A percentile compares a stretch with the other conserved stretches of the same genome.
These are phyloP conservation scores for Habrosyne pyritoides DNA, from an alignment of 2,888 invertebrate species.

Conservation along the genomic window DNA sequence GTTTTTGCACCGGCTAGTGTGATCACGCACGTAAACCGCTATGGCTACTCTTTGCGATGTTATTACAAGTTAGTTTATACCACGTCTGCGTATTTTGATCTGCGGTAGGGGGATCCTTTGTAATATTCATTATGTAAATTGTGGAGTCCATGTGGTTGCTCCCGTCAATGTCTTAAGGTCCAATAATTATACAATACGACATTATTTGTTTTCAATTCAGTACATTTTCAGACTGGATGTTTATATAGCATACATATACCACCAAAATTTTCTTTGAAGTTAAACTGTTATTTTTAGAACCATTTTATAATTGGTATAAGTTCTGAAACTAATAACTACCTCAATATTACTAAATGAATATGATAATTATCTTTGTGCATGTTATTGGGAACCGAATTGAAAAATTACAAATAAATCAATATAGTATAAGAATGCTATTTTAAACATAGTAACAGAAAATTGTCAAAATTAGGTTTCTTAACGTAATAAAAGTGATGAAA, in stretches of 20 bases:
- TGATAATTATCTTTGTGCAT: slow-evolving; percentile 82
- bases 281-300: slow-evolving; percentile 76
- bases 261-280: slow-evolving; percentile 65
- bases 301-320: slow-evolving; percentile 82
- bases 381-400: slow-evolving; percentile 79
- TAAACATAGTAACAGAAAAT: slow-evolving; percentile 77
- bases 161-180: slow-evolving; percentile 55
- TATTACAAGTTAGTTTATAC: not conserved
- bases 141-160: slow-evolving; percentile 53
- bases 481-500: slow-evolving; percentile 79
- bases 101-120: not conserved
- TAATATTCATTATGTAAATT: not conserved
- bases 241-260: slow-evolving; percentile 51
- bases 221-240: slow-evolving; percentile 51
- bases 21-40: no score
- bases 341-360: slow-evolving; percentile 83
- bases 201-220: slow-evolving; percentile 53
- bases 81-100: not conserved
- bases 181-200: slow-evolving; percentile 52
- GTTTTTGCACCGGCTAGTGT: not conserved
- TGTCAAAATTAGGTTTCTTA: slow-evolving; percentile 83
- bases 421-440: slow-evolving; percentile 80
- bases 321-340: slow-evolving; percentile 83
- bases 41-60: not conserved
- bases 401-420: slow-evolving; percentile 71